These are phyloP conservation scores for Channa striata DNA, from an alignment of 2,797 vertebrate genomes.

Conservation along the genomic window DNA sequence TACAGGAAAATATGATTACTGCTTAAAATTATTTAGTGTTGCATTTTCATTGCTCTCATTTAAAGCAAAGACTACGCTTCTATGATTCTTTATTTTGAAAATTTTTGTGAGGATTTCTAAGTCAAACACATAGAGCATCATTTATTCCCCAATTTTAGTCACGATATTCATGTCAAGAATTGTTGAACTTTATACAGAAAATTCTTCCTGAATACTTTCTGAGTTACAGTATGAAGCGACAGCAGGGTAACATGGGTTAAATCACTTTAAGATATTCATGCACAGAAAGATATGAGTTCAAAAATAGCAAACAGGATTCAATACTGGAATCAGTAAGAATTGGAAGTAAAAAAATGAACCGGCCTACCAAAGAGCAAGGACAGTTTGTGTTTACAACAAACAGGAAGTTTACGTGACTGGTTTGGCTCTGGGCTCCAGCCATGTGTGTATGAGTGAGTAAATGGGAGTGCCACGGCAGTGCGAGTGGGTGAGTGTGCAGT, in stretches of 20 bases:
- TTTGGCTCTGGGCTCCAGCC: constrained; percentile 44
- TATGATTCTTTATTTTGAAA: too few species aligned
- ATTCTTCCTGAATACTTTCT: neutral
- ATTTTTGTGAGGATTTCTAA: too few species aligned
- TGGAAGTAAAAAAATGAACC: neutral
- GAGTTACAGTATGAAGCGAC: neutral
- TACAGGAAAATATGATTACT: too few species aligned
- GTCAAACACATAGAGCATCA: too few species aligned
- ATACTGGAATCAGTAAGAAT: neutral
- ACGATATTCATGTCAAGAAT: constrained; percentile 2
- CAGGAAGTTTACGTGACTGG: constrained; percentile 30
- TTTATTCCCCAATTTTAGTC: neutral
- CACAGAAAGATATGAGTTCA: neutral
- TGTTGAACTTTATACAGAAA: neutral
- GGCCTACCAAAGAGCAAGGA: constrained; percentile 25
- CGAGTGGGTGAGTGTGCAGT: constrained; percentile 43
- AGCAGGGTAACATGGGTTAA: neutral
- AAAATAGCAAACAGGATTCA: too few species aligned
- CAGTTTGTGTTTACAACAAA: constrained; percentile 41
- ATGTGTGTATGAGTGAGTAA: constrained; percentile 59
- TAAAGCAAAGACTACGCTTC: too few species aligned
- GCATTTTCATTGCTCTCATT: too few species aligned
- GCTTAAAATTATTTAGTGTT: neutral
- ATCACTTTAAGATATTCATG: neutral
- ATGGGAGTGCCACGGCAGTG: constrained; percentile 39